Evolutionary conservation across 1,140 invertebrate genomes (phyloP), one percentile per base, ranked within the genome.

Genomic region (Pogonognathellus flavescens): DNA sequence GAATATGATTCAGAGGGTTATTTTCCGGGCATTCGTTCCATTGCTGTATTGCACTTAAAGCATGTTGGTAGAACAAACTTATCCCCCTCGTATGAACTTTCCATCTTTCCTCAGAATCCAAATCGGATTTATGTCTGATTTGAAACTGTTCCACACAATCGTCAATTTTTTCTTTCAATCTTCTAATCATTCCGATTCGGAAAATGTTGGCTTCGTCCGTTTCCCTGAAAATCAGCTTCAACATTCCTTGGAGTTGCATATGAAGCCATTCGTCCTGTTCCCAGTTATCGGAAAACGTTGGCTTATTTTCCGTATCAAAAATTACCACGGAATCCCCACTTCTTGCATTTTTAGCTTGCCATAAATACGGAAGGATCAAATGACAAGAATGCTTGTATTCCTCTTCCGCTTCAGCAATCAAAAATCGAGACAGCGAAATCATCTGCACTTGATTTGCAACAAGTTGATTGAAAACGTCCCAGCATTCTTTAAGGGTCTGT

Each of bases 331-430:
- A 6, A 31, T 70, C 11, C 1, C 22, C 25, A n/a, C 5, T n/a
- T 18, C 31, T 50, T 4, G 3, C 16, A 3, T 49, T 4, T 50
- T 20, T 76, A 5, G 70, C 41, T 76, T 76, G 31, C 25, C 25
- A 50, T 31, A 76, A 9, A 10, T 25, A 9, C 0, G 70, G 70
- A 3, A 31, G 14, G 0, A 16, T n/a, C 16, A 76, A 50, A 18
- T 76, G 70, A 9, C n/a, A n/a, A 20, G 70, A 49, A 76, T 76
- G 70, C 49, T 18, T 76, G 41, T 76, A 76, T 50, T 76, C 70
- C 41, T 76, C 70, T 76, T 76, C 70, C 0, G 14, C 16, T n/a
- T 76, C 70, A 16, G 70, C 13, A 9, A 76, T 31, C 0, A 76
- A n/a, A 25, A 76, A 41, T 49, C 70, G 13, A 6, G n/a, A 20